Conservation (phyloP, 2,113 vertebrate species). For the Heliornis fulica region DNA sequence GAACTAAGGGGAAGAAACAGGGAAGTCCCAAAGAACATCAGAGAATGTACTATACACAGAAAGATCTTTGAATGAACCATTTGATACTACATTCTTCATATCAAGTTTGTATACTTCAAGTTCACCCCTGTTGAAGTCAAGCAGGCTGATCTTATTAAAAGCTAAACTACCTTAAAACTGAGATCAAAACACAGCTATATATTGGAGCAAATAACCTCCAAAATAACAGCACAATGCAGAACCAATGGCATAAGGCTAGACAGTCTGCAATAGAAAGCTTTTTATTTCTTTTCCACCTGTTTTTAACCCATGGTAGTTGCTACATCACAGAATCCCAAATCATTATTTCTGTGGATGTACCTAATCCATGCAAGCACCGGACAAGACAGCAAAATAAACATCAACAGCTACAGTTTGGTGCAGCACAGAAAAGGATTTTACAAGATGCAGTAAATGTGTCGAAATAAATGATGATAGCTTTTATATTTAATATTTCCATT, state of each 20-base stretch:
- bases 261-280: neutral
- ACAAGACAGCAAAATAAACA: neutral
- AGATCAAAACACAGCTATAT: neutral
- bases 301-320: neutral
- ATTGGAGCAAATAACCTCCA: neutral
- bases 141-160: neutral
- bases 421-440: neutral
- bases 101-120: neutral
- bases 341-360: too few relatives aligned
- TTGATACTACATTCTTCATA: neutral
- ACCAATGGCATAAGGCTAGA: too few relatives aligned
- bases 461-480: neutral
- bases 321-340: neutral
- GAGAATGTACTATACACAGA: neutral
- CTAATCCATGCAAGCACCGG: neutral
- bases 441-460: neutral
- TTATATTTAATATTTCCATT: neutral
- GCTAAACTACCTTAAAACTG: neutral
- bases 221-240: neutral
- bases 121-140: neutral
- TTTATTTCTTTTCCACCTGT: too few relatives aligned
- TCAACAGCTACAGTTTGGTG: neutral
- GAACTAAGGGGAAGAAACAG: accelerated
- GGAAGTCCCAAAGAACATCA: neutral
- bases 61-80: neutral